Evolutionary conservation across 2,113 vertebrate species (phyloP).

Genomic region (Verasper variegatus): DNA sequence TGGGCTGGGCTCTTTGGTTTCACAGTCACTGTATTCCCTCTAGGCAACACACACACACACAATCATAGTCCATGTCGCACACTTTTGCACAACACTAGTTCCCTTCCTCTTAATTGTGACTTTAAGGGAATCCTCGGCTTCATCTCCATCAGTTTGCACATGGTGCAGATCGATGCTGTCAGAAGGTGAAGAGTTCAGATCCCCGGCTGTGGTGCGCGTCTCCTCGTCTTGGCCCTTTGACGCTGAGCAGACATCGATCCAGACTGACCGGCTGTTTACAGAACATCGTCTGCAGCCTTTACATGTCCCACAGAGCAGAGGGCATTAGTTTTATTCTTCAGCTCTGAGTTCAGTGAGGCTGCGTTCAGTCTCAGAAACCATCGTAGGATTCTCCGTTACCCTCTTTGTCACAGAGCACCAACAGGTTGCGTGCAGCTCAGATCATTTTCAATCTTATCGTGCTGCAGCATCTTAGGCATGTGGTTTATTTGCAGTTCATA

Average conservation of each 20-base stretch:
- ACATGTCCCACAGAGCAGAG: constrained; percentile 59
- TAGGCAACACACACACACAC: constrained; percentile 58
- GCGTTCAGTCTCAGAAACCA: constrained; percentile 64
- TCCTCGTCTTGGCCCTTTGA: constrained; percentile 37
- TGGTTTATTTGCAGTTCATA: background rate
- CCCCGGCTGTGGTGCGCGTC: constrained; percentile 19
- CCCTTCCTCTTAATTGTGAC: constrained; percentile 42
- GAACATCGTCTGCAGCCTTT: constrained; percentile 40
- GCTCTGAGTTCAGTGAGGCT: constrained; percentile 44
- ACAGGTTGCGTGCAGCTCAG: background rate
- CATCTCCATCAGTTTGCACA: constrained; percentile 57
- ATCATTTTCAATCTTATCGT: background rate
- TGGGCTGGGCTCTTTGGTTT: constrained; percentile 74
- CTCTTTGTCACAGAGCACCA: background rate
- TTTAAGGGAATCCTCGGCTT: constrained; percentile 70
- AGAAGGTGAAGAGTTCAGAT: constrained; percentile 58
- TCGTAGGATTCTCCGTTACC: constrained; percentile 12
- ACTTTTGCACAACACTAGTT: constrained; percentile 33
- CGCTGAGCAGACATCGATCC: constrained; percentile 56
- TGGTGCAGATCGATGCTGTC: constrained; percentile 41
- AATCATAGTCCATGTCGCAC: background rate
- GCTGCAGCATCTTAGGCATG: background rate
- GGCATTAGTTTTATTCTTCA: constrained; percentile 59
- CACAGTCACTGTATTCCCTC: constrained; percentile 68
- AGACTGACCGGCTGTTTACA: constrained; percentile 59